Conservation (phyloP, 2,113 vertebrate species). For the Saguinus imperator region DNA sequence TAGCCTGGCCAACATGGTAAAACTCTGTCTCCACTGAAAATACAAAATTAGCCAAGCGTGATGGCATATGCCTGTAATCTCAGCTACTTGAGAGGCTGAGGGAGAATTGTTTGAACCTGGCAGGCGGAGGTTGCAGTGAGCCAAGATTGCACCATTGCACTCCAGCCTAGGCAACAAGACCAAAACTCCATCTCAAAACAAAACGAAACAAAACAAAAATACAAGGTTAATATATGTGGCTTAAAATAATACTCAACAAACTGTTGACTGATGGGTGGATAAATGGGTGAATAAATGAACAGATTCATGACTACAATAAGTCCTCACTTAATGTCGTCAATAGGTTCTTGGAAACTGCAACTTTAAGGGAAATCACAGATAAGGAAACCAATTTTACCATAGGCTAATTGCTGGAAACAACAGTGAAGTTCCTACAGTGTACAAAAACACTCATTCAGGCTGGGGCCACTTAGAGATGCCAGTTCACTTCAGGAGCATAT, state of each 20-base stretch:
- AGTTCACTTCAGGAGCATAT: neutral
- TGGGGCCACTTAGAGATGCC: neutral
- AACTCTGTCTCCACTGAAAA: too few species aligned
- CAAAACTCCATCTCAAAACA: too few species aligned
- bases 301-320: neutral
- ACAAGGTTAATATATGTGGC: neutral
- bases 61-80: too few species aligned
- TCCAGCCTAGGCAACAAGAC: too few species aligned
- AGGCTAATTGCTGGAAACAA: neutral
- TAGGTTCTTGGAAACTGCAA: neutral
- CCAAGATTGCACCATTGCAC: too few species aligned
- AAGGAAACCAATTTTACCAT: neutral
- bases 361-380: neutral
- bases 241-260: slow-evolving; percentile 18
- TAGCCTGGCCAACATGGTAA: too few species aligned
- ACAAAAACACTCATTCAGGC: neutral
- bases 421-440: neutral
- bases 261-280: neutral
- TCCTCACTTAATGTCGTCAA: neutral
- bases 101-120: too few species aligned
- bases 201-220: too few species aligned
- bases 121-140: too few species aligned
- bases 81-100: too few species aligned
- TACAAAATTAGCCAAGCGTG: too few species aligned
- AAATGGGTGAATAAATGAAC: neutral